Conservation (phyloP, 2,797 vertebrate genomes). For the Coregonus ussuriensis region DNA sequence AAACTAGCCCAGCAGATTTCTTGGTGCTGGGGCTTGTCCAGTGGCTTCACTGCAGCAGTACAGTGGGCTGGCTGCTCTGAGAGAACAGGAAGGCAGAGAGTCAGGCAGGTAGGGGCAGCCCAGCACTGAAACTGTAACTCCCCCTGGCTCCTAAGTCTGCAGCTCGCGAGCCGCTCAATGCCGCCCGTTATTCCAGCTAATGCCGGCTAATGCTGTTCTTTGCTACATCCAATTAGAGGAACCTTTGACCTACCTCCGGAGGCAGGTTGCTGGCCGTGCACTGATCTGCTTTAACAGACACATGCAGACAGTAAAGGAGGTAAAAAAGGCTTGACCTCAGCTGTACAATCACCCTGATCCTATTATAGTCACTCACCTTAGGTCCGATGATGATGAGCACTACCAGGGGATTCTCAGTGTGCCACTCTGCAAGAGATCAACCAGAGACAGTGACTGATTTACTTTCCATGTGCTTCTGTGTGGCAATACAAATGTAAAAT, state of each 20-base stretch:
- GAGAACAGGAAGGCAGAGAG: slow-evolving; percentile 21
- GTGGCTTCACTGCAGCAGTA: slow-evolving; percentile 29
- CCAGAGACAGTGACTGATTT: not conserved
- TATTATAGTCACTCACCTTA: slow-evolving; percentile 75
- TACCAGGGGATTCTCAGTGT: slow-evolving; percentile 78
- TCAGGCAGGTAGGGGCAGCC: slow-evolving; percentile 21
- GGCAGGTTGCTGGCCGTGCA: slow-evolving; percentile 14
- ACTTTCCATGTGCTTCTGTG: not conserved
- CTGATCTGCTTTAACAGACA: slow-evolving; percentile 33
- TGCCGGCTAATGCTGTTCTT: slow-evolving; percentile 60
- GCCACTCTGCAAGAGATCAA: slow-evolving; percentile 84
- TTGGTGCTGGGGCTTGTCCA: slow-evolving; percentile 20
- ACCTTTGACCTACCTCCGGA: slow-evolving; percentile 24
- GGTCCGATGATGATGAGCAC: slow-evolving; percentile 90
- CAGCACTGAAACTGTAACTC: slow-evolving; percentile 22
- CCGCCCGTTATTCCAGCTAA: slow-evolving; percentile 58
- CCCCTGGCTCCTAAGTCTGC: slow-evolving; percentile 19
- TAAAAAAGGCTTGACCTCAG: not conserved
- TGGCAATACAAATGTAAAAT: not conserved
- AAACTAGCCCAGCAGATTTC: slow-evolving; percentile 32
- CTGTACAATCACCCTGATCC: slow-evolving; percentile 2
- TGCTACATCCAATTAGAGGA: slow-evolving; percentile 68
- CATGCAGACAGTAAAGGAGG: slow-evolving; percentile 4
- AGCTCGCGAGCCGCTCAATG: slow-evolving; percentile 33
- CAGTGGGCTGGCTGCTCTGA: slow-evolving; percentile 27